phyloP scores from a whole-genome alignment of 2,113 vertebrate genomes.

The Nibea albiflora region DNA sequence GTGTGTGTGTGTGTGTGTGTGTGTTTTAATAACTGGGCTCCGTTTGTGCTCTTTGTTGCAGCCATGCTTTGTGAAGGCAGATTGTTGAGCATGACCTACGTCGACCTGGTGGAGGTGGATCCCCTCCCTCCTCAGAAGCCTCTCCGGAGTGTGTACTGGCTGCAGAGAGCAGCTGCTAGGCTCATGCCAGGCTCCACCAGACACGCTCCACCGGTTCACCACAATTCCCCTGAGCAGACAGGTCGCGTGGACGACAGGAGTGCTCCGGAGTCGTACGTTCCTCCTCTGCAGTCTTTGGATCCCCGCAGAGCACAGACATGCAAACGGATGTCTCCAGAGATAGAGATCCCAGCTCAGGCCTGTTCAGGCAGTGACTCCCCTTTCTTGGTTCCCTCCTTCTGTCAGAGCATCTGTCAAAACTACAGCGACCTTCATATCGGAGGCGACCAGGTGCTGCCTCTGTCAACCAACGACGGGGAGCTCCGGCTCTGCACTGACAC shows the following conservation, averaged over 20 bases:
- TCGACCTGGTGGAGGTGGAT: slow-evolving; percentile 65
- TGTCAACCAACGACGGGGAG: slow-evolving; percentile 82
- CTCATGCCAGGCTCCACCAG: slow-evolving; percentile 41
- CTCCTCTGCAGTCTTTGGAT: slow-evolving; percentile 47
- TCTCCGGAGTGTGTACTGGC: slow-evolving; percentile 12
- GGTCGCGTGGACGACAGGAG: slow-evolving; percentile 56
- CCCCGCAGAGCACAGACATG: neutral
- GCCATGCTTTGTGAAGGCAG: slow-evolving; percentile 94
- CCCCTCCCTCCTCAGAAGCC: slow-evolving; percentile 15
- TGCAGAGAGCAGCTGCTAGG: slow-evolving; percentile 71
- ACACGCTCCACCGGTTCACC: slow-evolving; percentile 36
- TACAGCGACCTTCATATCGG: slow-evolving; percentile 96
- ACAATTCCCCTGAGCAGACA: slow-evolving; percentile 71
- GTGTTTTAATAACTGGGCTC: neutral
- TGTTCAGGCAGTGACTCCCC: slow-evolving; percentile 79
- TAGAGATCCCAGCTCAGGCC: slow-evolving; percentile 76
- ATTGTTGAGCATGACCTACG: slow-evolving; percentile 86
- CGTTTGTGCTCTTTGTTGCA: slow-evolving; percentile 58
- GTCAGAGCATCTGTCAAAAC: slow-evolving; percentile 95
- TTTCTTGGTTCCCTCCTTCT: slow-evolving; percentile 93
- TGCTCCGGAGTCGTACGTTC: slow-evolving; percentile 31
- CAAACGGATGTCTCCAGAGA: slow-evolving; percentile 77
- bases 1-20: neutral
- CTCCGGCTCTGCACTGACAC: slow-evolving; percentile 81
- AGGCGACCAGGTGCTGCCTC: slow-evolving; percentile 92